phyloP scores from a whole-genome alignment of 1,140 invertebrate genomes.

The Dinoponera quadriceps region DNA sequence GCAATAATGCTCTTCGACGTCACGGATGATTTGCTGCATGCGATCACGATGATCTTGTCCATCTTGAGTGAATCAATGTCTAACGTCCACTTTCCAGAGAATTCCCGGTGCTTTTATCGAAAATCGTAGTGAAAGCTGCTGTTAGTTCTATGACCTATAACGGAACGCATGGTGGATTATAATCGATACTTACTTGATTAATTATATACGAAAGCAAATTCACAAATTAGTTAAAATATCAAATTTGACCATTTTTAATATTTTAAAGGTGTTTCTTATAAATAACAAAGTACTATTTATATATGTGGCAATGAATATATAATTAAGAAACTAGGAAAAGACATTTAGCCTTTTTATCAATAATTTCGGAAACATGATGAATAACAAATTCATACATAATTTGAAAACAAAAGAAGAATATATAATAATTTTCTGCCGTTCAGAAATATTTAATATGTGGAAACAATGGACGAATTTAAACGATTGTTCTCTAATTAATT shows the following conservation, averaged over 20 bases:
- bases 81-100: slow-evolving; percentile 70
- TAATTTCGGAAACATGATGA: too few relatives aligned
- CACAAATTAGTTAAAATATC: background rate
- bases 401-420: background rate
- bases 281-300: too few relatives aligned
- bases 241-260: background rate
- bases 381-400: background rate
- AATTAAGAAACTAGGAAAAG: too few relatives aligned
- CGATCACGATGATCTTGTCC: slow-evolving; percentile 31
- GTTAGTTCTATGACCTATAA: slow-evolving; percentile 1
- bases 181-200: slow-evolving; percentile 12
- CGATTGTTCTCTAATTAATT: background rate
- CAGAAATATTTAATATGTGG: background rate
- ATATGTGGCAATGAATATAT: too few relatives aligned
- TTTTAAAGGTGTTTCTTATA: too few relatives aligned
- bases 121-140: slow-evolving; percentile 73
- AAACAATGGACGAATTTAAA: background rate
- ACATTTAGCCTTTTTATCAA: too few relatives aligned
- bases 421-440: background rate
- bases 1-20: slow-evolving; percentile 1
- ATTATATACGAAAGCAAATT: background rate
- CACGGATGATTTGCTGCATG: slow-evolving; percentile 49
- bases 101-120: slow-evolving; percentile 52
- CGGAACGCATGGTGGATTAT: background rate
- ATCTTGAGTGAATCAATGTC: slow-evolving; percentile 10